A percentile compares a stretch with the other conserved stretches of the same genome.
Evolutionary conservation across 2,888 invertebrate genomes (phyloP).

Genomic region (Noctuana brunneofusca): DNA sequence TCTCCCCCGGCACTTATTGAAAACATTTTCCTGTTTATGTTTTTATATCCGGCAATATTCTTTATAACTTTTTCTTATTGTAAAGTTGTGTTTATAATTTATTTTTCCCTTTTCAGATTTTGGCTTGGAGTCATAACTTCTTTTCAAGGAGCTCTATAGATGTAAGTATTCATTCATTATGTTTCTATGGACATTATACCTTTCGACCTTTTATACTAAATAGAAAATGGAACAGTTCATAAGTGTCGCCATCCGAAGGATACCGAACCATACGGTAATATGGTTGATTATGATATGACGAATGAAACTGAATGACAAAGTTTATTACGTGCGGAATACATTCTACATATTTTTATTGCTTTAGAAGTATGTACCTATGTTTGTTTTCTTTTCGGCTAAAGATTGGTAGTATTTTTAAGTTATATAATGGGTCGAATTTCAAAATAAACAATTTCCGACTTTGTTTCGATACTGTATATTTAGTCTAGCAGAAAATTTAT

Average conservation of each 20-base stretch:
- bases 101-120: constrained; percentile 69
- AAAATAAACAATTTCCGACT: neutral
- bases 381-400: neutral
- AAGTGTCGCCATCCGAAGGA: too few species aligned
- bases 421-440: neutral
- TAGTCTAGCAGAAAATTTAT: constrained; percentile 60
- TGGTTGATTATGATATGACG: too few species aligned
- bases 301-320: too few species aligned
- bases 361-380: neutral
- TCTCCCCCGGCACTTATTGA: constrained; percentile 22
- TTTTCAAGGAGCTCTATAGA: constrained; percentile 69
- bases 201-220: neutral
- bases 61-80: constrained; percentile 8
- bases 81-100: constrained; percentile 15
- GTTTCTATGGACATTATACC: neutral
- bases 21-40: constrained; percentile 31
- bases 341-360: neutral
- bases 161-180: constrained; percentile 56
- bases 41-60: constrained; percentile 31
- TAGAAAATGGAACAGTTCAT: neutral
- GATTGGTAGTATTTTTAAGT: neutral
- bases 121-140: constrained; percentile 78
- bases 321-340: too few species aligned
- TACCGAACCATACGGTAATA: too few species aligned
- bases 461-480: constrained; percentile 27